These are phyloP conservation scores for Cepaea hortensis DNA, from an alignment of 2,888 invertebrate genomes.

Conservation along the genomic window DNA sequence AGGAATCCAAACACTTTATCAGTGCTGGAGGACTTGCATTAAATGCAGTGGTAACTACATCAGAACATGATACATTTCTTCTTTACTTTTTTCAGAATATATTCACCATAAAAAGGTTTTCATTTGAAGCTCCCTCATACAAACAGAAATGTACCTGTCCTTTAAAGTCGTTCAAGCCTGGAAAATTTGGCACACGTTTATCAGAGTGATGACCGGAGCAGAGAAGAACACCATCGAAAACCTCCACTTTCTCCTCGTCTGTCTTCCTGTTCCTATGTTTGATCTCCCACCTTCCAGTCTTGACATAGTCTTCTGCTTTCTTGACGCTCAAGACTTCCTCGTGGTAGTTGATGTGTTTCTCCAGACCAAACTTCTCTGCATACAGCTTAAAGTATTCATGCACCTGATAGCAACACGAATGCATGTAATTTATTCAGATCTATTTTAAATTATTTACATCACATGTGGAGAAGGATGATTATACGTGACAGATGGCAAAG, in stretches of 20 bases:
- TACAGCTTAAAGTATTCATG: constrained; percentile 72
- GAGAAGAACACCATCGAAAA: constrained; percentile 65
- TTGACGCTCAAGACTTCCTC: constrained; percentile 63
- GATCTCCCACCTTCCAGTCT: constrained; percentile 69
- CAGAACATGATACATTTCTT: no score
- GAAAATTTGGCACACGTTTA: constrained; percentile 60
- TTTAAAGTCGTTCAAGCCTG: constrained; percentile 64
- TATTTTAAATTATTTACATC: no score
- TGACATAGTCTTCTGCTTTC: constrained; percentile 57
- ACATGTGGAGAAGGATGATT: no score
- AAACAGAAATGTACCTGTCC: constrained; percentile 53
- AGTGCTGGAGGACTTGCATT: no score
- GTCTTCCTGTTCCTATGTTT: constrained; percentile 57
- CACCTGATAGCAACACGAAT: constrained; percentile 35
- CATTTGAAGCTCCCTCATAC: no score
- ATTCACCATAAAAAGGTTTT: no score
- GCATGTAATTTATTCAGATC: no score
- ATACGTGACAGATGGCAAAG: no score
- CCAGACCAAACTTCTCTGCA: constrained; percentile 69
- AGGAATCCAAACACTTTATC: no score
- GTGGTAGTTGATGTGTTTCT: constrained; percentile 67
- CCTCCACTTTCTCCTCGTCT: constrained; percentile 52
- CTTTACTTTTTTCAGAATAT: no score
- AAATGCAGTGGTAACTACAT: no score
- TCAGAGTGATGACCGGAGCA: constrained; percentile 71